A percentile compares a stretch with the other conserved stretches of the same genome.
These are phyloP conservation scores for Cantharis rufa DNA, from an alignment of 2,888 invertebrate genomes.

Conservation along the genomic window DNA sequence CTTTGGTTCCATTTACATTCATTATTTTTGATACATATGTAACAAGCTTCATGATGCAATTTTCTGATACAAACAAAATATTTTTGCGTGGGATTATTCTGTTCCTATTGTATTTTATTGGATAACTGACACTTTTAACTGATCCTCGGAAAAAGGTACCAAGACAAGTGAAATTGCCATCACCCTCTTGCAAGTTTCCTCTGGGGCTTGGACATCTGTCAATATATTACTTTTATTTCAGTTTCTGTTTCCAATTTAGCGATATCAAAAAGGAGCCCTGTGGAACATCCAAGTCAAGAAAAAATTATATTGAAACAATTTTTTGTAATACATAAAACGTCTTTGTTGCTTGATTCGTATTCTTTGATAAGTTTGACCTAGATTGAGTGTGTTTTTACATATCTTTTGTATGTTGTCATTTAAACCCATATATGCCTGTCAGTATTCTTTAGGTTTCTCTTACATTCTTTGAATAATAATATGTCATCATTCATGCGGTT, in stretches of 20 bases:
- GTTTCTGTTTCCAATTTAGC: background rate
- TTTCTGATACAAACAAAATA: background rate
- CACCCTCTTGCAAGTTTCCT: background rate
- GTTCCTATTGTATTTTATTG: background rate
- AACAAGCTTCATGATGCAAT: background rate
- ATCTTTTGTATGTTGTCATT: conserved; percentile 4
- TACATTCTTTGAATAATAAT: background rate
- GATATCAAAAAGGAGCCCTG: background rate
- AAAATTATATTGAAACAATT: background rate
- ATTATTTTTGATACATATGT: background rate
- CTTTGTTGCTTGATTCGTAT: background rate
- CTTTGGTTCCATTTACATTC: background rate
- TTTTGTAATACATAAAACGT: background rate
- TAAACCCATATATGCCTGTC: conserved; percentile 2
- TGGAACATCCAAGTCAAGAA: background rate
- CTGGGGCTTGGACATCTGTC: background rate
- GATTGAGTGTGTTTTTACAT: conserved; percentile 5
- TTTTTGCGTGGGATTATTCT: background rate
- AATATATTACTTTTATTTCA: background rate
- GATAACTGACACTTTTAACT: background rate
- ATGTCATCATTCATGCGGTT: conserved; percentile 1
- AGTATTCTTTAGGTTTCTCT: conserved; percentile 3
- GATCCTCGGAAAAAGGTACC: background rate
- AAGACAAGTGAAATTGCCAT: background rate
- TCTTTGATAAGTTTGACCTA: conserved; percentile 1